Conservation (phyloP, 2,888 invertebrate species). For the Seira musarum region DNA sequence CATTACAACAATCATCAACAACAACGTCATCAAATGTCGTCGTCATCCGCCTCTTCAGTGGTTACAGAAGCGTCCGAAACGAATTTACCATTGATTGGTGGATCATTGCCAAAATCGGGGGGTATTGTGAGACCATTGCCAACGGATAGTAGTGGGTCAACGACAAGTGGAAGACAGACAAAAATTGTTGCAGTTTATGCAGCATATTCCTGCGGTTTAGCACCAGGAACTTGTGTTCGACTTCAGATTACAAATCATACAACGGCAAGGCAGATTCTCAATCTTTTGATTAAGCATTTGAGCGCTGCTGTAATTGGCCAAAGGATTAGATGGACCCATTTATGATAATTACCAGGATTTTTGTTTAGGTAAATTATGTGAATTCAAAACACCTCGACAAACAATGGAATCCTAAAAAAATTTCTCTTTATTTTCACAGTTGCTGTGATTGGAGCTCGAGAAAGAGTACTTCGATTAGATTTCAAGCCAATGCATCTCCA, state of each 20-base stretch:
- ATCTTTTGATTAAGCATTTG: slow-evolving; percentile 94
- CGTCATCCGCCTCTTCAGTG: slow-evolving; percentile 31
- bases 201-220: slow-evolving; percentile 95
- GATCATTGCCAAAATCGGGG: neutral
- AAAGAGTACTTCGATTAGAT: slow-evolving; percentile 94
- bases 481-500: slow-evolving; percentile 94
- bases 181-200: slow-evolving; percentile 85
- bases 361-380: slow-evolving; percentile 62
- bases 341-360: slow-evolving; percentile 70
- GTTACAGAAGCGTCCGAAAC: slow-evolving; percentile 38
- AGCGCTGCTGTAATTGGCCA: slow-evolving; percentile 93
- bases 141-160: neutral
- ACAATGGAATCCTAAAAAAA: neutral
- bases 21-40: slow-evolving; percentile 20
- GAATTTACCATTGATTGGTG: slow-evolving; percentile 30
- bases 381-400: neutral
- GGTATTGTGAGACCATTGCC: slow-evolving; percentile 28
- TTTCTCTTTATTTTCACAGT: slow-evolving; percentile 78
- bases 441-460: slow-evolving; percentile 95
- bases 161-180: slow-evolving; percentile 18
- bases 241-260: slow-evolving; percentile 94
- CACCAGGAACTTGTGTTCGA: slow-evolving; percentile 93
- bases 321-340: slow-evolving; percentile 89
- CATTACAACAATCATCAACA: neutral
- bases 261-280: slow-evolving; percentile 94